Conservation (phyloP, 2,797 vertebrate genomes). For the Cossypha polioptera region DNA sequence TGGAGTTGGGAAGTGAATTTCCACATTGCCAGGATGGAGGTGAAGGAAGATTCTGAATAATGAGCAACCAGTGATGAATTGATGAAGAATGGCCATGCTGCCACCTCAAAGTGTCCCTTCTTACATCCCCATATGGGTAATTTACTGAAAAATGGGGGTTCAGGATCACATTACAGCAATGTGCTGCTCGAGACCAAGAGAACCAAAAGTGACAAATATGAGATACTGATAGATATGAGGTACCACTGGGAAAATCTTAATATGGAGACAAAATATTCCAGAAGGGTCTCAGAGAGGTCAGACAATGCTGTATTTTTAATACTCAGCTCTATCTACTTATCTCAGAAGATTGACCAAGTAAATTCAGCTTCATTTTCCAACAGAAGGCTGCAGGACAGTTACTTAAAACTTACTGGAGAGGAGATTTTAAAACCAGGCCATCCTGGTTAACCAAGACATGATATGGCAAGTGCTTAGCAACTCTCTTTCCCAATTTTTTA, state of each 20-base stretch:
- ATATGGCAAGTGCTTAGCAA: conserved; percentile 55
- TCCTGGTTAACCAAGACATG: neutral
- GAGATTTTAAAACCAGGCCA: neutral
- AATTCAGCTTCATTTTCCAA: neutral
- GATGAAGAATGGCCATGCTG: neutral
- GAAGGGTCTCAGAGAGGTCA: neutral
- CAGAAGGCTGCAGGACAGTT: neutral
- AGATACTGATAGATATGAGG: neutral
- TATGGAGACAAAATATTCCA: neutral
- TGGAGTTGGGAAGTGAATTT: neutral
- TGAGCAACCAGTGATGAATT: fast-evolving
- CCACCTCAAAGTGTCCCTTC: neutral
- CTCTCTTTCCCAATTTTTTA: neutral
- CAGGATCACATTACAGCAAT: neutral
- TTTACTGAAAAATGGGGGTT: neutral
- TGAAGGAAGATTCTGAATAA: neutral
- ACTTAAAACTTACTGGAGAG: neutral
- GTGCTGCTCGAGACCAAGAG: fast-evolving
- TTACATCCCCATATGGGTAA: neutral
- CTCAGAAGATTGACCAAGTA: neutral
- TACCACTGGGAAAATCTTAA: neutral
- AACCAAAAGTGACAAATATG: neutral
- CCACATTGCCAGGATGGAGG: fast-evolving
- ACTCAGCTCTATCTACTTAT: neutral
- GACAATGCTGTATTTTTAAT: neutral